Evolutionary conservation across 2,888 invertebrate genomes (phyloP).

Genomic region (Eristalis intricaria): DNA sequence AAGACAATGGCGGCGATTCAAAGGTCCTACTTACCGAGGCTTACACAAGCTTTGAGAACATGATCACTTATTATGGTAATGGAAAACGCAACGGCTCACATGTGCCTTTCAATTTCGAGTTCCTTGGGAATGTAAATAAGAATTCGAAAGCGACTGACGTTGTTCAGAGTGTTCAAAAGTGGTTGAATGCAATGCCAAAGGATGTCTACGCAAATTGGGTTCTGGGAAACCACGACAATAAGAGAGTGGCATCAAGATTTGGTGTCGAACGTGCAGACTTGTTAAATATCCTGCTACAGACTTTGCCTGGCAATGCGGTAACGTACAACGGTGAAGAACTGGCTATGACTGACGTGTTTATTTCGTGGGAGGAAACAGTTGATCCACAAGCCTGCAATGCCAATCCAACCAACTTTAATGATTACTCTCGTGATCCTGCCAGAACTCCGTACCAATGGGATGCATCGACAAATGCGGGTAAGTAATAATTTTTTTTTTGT

Average conservation of each 20-base stretch:
- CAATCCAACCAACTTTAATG: slow-evolving; percentile 80
- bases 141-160: slow-evolving; percentile 83
- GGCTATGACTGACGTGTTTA: slow-evolving; percentile 84
- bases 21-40: slow-evolving; percentile 85
- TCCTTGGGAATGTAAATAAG: slow-evolving; percentile 81
- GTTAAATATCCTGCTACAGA: slow-evolving; percentile 90
- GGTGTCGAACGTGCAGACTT: slow-evolving; percentile 88
- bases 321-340: slow-evolving; percentile 93
- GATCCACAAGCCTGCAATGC: slow-evolving; percentile 83
- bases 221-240: slow-evolving; percentile 90
- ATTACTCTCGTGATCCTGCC: slow-evolving; percentile 83
- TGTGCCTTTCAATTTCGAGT: slow-evolving; percentile 86
- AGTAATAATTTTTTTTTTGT: slow-evolving; percentile 1
- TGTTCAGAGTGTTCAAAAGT: slow-evolving; percentile 82
- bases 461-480: slow-evolving; percentile 80
- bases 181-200: slow-evolving; percentile 83
- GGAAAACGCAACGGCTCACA: slow-evolving; percentile 82
- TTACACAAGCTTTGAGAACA: slow-evolving; percentile 82
- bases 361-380: slow-evolving; percentile 82
- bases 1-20: slow-evolving; percentile 78
- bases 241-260: slow-evolving; percentile 86
- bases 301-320: slow-evolving; percentile 92
- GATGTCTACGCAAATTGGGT: slow-evolving; percentile 77
- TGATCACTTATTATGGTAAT: slow-evolving; percentile 84
- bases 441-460: slow-evolving; percentile 86